These are phyloP conservation scores for Lutraria lutraria DNA, from an alignment of 2,888 invertebrate genomes.

Conservation along the genomic window DNA sequence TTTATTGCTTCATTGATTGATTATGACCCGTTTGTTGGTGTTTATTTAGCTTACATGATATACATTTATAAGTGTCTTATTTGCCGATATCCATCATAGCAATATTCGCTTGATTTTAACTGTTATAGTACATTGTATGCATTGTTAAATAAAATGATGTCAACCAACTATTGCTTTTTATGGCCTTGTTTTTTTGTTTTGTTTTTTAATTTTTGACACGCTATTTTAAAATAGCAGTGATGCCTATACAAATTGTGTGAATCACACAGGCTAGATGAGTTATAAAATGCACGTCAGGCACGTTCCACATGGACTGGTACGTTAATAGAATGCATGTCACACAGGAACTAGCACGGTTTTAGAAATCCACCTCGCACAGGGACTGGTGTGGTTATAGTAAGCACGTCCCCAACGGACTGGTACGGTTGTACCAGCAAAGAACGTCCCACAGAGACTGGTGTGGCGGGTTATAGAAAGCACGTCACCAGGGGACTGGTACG, in stretches of 20 bases:
- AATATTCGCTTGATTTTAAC: background rate
- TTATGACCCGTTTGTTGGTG: no score
- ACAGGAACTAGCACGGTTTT: background rate
- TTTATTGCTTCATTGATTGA: no score
- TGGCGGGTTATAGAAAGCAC: background rate
- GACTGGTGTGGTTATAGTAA: no score
- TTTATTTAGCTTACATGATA: no score
- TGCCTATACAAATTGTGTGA: background rate
- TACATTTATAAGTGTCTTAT: background rate
- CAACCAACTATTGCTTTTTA: background rate
- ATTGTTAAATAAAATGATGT: conserved; percentile 12
- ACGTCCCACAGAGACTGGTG: background rate
- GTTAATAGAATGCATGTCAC: background rate
- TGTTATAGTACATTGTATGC: background rate
- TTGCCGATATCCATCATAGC: background rate
- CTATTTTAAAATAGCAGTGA: background rate
- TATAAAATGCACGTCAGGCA: background rate
- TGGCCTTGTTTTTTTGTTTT: background rate
- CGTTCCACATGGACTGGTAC: background rate
- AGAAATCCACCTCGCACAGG: background rate
- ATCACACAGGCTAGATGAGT: background rate
- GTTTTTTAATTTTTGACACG: background rate
- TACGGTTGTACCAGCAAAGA: no score
- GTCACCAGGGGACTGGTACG: background rate
- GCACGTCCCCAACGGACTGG: background rate